These are phyloP conservation scores for Archegozetes longisetosus DNA, from an alignment of 1,140 invertebrate genomes.

Conservation along the genomic window DNA sequence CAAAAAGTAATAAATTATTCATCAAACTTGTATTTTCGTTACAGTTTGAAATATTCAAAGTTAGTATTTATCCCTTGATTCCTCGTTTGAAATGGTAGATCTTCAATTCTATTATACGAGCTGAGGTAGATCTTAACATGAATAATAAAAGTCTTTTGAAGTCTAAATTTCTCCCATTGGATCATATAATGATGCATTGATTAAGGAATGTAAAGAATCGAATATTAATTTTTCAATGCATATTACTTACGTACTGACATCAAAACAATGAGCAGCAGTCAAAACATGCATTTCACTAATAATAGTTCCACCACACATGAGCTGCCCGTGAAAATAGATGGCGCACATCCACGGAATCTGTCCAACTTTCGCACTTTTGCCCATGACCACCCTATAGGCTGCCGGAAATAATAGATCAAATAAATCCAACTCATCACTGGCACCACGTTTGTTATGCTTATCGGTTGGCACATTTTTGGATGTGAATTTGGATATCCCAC, in stretches of 20 bases:
- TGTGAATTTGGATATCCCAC: not conserved
- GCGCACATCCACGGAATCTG: slow-evolving; percentile 6
- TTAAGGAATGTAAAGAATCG: no score
- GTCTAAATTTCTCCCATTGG: no score
- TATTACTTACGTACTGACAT: not conserved
- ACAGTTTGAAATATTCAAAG: no score
- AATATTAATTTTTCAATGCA: not conserved
- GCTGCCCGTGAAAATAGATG: slow-evolving; percentile 27
- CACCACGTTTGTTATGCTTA: not conserved
- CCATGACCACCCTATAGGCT: not conserved
- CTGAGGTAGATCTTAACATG: no score
- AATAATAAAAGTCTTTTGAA: no score
- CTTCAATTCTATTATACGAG: no score
- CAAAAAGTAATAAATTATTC: no score
- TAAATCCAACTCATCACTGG: not conserved
- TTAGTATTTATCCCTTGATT: no score
- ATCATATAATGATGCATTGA: no score
- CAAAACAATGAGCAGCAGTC: slow-evolving; percentile 38
- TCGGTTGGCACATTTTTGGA: not conserved
- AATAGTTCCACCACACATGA: slow-evolving; percentile 65
- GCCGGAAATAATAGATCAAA: not conserved
- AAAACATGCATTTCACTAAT: slow-evolving; percentile 75
- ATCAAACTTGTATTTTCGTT: no score
- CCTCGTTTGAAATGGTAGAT: no score
- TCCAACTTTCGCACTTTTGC: not conserved